Percentiles rank a stretch among this genome's conserved stretches.
These are phyloP conservation scores for Morone chrysops DNA, from an alignment of 2,113 vertebrate genomes.

Conservation along the genomic window DNA sequence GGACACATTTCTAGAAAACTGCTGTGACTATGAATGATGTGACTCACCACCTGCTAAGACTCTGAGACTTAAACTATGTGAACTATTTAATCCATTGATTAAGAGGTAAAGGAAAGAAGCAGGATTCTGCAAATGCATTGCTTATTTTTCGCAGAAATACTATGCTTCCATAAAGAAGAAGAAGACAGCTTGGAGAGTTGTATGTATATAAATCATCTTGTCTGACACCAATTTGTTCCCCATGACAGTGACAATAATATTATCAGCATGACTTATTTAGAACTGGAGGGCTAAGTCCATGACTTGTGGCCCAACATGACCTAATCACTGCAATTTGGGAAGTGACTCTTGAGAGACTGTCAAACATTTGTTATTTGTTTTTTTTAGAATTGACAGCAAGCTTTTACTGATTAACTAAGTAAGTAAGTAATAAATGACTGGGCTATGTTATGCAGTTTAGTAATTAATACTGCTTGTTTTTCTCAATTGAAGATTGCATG, in stretches of 20 bases:
- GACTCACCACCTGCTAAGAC: background rate
- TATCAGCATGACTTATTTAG: constrained; percentile 3
- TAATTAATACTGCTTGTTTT: background rate
- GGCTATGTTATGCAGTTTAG: background rate
- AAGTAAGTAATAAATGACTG: background rate
- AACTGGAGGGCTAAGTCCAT: background rate
- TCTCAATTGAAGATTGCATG: background rate
- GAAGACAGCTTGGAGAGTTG: background rate
- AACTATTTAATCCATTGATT: background rate
- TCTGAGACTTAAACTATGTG: background rate
- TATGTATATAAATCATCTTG: background rate
- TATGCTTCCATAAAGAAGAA: background rate
- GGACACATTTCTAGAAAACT: background rate
- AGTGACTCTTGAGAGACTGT: background rate
- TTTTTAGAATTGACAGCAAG: background rate
- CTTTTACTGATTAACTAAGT: background rate
- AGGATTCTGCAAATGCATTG: background rate
- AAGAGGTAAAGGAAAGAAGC: background rate
- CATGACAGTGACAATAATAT: background rate
- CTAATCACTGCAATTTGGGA: background rate
- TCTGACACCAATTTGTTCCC: constrained; percentile 8
- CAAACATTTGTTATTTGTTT: background rate
- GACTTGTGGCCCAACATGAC: background rate
- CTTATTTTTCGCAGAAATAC: background rate
- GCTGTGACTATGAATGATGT: background rate